Conservation (phyloP, 2,797 vertebrate species). For the Lacerta bilineata region DNA sequence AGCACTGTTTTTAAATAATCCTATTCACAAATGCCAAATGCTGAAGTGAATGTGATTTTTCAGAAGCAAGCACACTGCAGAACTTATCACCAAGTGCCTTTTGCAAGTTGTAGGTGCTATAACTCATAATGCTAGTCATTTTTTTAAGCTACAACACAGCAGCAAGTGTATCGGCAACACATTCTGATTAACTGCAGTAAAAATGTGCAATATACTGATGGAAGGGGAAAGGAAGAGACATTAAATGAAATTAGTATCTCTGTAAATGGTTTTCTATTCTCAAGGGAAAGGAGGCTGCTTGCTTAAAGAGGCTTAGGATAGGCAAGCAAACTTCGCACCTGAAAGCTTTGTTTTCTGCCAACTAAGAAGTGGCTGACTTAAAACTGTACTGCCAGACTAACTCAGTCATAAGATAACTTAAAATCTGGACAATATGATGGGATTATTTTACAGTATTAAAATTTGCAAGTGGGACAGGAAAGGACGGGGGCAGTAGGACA, state of each 20-base stretch:
- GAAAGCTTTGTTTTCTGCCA: constrained; percentile 49
- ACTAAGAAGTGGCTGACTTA: constrained; percentile 58
- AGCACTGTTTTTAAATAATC: constrained; percentile 55
- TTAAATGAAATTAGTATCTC: constrained; percentile 61
- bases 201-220: constrained; percentile 77
- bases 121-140: constrained; percentile 11
- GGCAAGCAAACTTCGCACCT: constrained; percentile 29
- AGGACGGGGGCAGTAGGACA: constrained; percentile 16
- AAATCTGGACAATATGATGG: constrained; percentile 23
- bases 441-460: constrained; percentile 16
- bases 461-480: constrained; percentile 2
- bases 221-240: constrained; percentile 55
- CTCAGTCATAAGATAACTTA: constrained; percentile 49
- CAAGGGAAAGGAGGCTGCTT: constrained; percentile 46
- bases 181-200: constrained; percentile 56
- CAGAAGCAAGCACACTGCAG: constrained; percentile 46
- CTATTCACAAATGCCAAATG: constrained; percentile 71
- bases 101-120: constrained; percentile 59
- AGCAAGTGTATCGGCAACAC: constrained; percentile 34
- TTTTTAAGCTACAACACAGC: constrained; percentile 41
- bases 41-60: constrained; percentile 63
- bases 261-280: constrained; percentile 57
- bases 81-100: constrained; percentile 66
- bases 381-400: constrained; percentile 61
- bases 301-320: constrained; percentile 60